Base-by-base conservation (phyloP, 1,140 invertebrate genomes). In the Trichonephila inaurata region DNA sequence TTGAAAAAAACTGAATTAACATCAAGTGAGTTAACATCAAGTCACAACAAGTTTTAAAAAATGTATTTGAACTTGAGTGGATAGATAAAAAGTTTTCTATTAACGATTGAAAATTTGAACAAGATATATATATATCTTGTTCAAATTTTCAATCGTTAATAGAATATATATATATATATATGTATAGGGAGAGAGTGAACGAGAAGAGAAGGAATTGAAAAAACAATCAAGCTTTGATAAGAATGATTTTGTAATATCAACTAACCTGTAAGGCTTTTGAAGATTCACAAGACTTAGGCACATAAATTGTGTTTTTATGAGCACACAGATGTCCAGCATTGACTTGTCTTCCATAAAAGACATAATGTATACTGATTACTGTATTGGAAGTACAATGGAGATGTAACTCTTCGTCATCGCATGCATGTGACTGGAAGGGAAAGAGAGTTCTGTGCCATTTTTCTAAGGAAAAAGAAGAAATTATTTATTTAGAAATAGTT, bases 351-450 rank as follows among this genome's bases (percentile, higher is more conserved):
- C 96, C 96, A 94, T 96, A 96, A 90, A 97, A 97, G 2, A 98
- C 98, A 94, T 98, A 96, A 95, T 98, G 97, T 89, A 99, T 97
- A 90, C 97, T 97, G 94, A 99, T 98, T 90, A 97, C 97, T 6
- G 98, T 99, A 62, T 98, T 98, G 8, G 97, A 96, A 14, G 98
- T 98, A 96, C 98, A 99, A 93, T 97, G 97, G 66, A 99, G 96
- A 24, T 97, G 97, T 95, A 99, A 97, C 95, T 97, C 96, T 95
- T 98, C 97, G 87, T 98, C 97, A 95, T 98, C 98, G 96, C 98
- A 99, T 3, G 97, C 97, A 8, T 97, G 97, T 94, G 97, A 97
- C 95, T 98, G 98, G 96, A 98, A 98, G 87, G 98, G 98, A 95
- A 97, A 97, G 94, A 99, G 96, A 21, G 98, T 98, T 61, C 98